phyloP scores from a whole-genome alignment of 2,797 vertebrate genomes.

The Falco columbarius region DNA sequence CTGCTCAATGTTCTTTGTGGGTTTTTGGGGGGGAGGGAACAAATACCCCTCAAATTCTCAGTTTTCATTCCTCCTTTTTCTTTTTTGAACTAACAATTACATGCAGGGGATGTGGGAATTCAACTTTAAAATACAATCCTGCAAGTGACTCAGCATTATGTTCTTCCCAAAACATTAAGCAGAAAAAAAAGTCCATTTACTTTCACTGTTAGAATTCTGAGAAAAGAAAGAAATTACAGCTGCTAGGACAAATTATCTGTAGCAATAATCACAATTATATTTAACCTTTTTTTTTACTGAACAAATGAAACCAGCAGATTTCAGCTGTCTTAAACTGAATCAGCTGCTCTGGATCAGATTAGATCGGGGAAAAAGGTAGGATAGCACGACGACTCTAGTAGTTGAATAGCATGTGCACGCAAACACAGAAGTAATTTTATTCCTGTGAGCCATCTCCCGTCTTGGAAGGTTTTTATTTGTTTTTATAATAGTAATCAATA shows the following conservation, averaged over 20 bases:
- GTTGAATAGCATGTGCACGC: not conserved
- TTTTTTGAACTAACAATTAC: too few relatives aligned
- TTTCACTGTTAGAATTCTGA: not conserved
- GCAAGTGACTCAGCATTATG: not conserved
- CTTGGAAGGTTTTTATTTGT: not conserved
- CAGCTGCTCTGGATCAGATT: not conserved
- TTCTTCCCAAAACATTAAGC: not conserved
- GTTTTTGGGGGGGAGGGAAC: not conserved
- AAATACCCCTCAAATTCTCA: not conserved
- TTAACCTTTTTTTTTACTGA: not conserved
- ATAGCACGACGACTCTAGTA: not conserved
- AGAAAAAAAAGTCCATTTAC: not conserved
- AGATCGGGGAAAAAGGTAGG: not conserved
- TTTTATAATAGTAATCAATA: not conserved
- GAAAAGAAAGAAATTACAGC: not conserved
- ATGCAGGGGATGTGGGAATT: fast-evolving
- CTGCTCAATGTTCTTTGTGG: not conserved
- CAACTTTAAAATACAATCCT: not conserved
- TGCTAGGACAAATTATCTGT: not conserved
- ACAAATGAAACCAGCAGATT: not conserved
- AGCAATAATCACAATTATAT: not conserved
- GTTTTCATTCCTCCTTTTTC: not conserved
- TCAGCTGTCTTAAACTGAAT: not conserved
- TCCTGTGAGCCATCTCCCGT: not conserved
- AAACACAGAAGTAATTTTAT: not conserved